Conservation (phyloP, 2,113 vertebrate species). For the Hiodon tergisus region DNA sequence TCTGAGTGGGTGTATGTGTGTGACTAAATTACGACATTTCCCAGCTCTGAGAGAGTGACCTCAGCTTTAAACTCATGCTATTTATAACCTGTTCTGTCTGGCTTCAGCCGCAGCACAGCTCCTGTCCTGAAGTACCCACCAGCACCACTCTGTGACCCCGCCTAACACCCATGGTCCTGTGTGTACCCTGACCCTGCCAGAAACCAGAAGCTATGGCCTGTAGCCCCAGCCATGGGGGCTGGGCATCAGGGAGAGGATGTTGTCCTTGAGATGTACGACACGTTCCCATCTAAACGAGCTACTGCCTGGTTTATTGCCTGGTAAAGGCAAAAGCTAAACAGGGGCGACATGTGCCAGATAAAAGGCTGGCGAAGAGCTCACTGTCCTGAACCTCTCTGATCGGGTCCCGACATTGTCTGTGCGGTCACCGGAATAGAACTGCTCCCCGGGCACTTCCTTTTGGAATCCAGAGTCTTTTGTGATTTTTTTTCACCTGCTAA, state of each 20-base stretch:
- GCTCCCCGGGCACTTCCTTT: neutral
- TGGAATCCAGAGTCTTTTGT: neutral
- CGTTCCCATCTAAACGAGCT: no score
- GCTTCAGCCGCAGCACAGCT: neutral
- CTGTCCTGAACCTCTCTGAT: no score
- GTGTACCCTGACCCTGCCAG: constrained; percentile 17
- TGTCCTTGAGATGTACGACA: no score
- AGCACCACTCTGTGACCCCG: constrained; percentile 12
- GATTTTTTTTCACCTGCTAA: neutral
- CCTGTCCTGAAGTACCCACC: constrained; percentile 21
- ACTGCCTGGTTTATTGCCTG: no score
- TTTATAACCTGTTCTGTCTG: neutral
- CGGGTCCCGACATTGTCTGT: no score
- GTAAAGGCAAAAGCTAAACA: no score
- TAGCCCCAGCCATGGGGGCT: no score
- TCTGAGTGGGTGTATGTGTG: no score
- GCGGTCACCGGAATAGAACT: no score
- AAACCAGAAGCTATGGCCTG: neutral
- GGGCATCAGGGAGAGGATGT: no score
- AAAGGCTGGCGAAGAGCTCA: no score
- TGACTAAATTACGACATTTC: neutral
- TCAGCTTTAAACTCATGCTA: neutral
- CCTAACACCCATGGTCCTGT: constrained; percentile 17
- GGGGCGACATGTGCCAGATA: no score
- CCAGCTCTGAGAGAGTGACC: neutral